Base-by-base conservation (phyloP, 1,140 invertebrate species). In the Papilio machaon region DNA sequence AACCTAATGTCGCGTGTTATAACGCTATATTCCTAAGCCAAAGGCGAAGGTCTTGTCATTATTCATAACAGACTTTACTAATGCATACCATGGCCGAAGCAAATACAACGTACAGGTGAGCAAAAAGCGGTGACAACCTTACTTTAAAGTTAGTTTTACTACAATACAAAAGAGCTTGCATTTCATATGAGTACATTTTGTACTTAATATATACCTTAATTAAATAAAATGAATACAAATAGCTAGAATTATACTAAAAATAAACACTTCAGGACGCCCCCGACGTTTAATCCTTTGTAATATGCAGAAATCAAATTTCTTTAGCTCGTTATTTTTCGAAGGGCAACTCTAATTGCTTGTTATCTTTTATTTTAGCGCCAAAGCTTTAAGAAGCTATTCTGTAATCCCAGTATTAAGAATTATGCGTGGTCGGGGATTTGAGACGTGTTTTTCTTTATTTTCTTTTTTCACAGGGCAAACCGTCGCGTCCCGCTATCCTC, bases 361-460 rank as follows among this genome's bases (percentile, higher is more conserved):
- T 93, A 93, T 92, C 89, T 92, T 92, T 79, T 92, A 88, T 92
- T 92, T 91, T 89, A 89, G 87, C 91, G 89, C 88, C 90, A 83
- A 90, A 88, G 88, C 89, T 88, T 92, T 90, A 93, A 91, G 88
- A 91, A 94, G 89, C 90, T 88, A 86, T 93, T 91, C 87, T 90
- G 89, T 94, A 94, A 94, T 94, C 91, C 91, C 86, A 79, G 91
- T 93, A 94, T 93, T 93, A 94, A 94, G 92, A 94, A 91, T 93
- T 94, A 93, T 93, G 90, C 90, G 91, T 90, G 90, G 87, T 88
- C 79, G 82, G 92, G 92, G 92, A 92, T 92, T 94, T 89, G 86
- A 89, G 88, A 91, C 90, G 91, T 91, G 90, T 92, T 92, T 94
- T 90, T 86, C 90, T 85, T 88, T 87, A 89, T 91, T 93, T 93